These are phyloP conservation scores for Itoplectis maculator DNA, from an alignment of 2,888 invertebrate genomes.

Conservation along the genomic window DNA sequence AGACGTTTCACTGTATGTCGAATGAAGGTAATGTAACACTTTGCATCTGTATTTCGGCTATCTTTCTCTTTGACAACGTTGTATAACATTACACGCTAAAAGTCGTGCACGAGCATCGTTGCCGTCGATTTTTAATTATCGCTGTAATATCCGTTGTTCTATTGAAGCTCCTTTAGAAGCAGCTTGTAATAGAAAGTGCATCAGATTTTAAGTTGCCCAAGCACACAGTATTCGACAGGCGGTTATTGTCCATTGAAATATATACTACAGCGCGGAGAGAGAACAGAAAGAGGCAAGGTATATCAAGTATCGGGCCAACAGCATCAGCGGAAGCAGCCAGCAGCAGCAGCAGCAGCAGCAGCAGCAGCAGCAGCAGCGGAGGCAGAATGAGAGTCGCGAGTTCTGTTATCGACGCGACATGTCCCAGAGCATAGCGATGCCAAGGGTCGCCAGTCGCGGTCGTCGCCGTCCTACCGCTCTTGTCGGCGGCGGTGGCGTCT, in stretches of 20 bases:
- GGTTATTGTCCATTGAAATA: slow-evolving; percentile 58
- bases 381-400: slow-evolving; percentile 59
- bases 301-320: slow-evolving; percentile 51
- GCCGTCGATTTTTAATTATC: neutral
- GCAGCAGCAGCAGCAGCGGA: slow-evolving; percentile 40
- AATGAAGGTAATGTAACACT: neutral
- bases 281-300: slow-evolving; percentile 35
- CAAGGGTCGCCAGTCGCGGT: slow-evolving; percentile 69
- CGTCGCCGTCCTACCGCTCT: slow-evolving; percentile 51
- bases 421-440: slow-evolving; percentile 68
- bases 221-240: slow-evolving; percentile 38
- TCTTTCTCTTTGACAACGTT: neutral
- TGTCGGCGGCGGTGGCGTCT: slow-evolving; percentile 68
- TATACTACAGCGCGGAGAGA: slow-evolving; percentile 31
- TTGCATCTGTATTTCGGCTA: neutral
- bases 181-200: slow-evolving; percentile 21
- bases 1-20: too few relatives aligned
- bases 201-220: slow-evolving; percentile 42
- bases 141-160: neutral
- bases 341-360: slow-evolving; percentile 27
- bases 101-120: neutral
- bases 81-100: neutral
- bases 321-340: slow-evolving; percentile 6
- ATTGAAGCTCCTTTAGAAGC: neutral
- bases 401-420: slow-evolving; percentile 76